phyloP scores from a whole-genome alignment of 2,797 vertebrate species.

The Phataginus tricuspis region DNA sequence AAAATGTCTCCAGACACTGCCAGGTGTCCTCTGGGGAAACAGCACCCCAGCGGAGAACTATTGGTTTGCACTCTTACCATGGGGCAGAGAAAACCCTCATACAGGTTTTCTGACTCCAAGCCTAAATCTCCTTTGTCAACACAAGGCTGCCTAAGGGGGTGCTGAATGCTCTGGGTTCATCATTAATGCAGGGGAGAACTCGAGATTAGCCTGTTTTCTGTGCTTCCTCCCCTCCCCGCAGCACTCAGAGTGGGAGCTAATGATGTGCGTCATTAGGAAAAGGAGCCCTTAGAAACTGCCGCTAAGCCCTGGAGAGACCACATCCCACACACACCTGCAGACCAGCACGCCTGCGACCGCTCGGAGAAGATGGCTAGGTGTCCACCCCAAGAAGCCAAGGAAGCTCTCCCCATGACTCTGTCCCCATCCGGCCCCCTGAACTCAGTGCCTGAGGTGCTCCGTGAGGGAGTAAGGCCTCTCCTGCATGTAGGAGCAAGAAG shows the following conservation, averaged over 20 bases:
- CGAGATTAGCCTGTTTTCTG: background rate
- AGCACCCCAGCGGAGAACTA: background rate
- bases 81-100: background rate
- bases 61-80: background rate
- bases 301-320: background rate
- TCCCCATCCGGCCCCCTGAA: background rate
- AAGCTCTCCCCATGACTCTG: no score
- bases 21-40: background rate
- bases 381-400: background rate
- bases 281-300: background rate
- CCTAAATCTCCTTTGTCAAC: background rate
- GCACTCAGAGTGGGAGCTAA: background rate
- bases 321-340: background rate
- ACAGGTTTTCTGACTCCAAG: background rate
- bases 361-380: background rate
- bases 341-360: no score
- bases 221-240: background rate
- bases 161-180: background rate
- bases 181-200: background rate
- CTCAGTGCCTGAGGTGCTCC: background rate
- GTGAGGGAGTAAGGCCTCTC: background rate
- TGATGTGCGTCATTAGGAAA: background rate
- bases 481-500: rapidly evolving
- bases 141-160: background rate
- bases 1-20: background rate